A percentile compares a stretch with the other conserved stretches of the same genome.
phyloP scores from a whole-genome alignment of 1,140 invertebrate species.

The Tetragnatha versicolor region DNA sequence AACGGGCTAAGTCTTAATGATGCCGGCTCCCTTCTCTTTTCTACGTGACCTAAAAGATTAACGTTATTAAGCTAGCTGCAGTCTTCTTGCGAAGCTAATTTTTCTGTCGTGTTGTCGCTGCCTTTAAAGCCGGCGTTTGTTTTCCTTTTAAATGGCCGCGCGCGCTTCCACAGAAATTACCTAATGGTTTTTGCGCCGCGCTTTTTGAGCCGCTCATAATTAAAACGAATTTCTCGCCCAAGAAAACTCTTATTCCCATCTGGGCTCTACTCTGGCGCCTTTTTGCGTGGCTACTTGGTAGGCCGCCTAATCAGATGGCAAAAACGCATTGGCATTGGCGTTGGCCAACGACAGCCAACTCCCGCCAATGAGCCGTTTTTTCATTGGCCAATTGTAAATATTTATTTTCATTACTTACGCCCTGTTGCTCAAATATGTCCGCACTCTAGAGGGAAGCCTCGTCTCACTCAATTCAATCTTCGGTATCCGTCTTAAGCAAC shows the following conservation, averaged over 20 bases:
- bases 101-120: conserved; percentile 45
- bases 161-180: conserved; percentile 40
- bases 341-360: too few species aligned
- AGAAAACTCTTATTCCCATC: conserved; percentile 51
- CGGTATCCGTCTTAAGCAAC: too few species aligned
- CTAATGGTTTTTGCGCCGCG: conserved; percentile 51
- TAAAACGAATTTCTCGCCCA: conserved; percentile 54
- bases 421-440: too few species aligned
- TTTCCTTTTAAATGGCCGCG: conserved; percentile 48
- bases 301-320: too few species aligned
- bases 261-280: conserved; percentile 39
- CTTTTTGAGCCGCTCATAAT: conserved; percentile 54
- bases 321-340: too few species aligned
- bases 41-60: conserved; percentile 56
- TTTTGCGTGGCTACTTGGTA: too few species aligned
- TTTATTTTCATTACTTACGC: too few species aligned
- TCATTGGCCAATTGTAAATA: too few species aligned
- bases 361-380: too few species aligned
- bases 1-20: conserved; percentile 55
- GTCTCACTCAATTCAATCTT: too few species aligned
- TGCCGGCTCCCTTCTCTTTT: conserved; percentile 43
- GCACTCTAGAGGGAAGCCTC: too few species aligned
- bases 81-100: conserved; percentile 47
- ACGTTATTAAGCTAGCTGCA: conserved; percentile 50
- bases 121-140: conserved; percentile 40